Percentiles rank a stretch among this genome's conserved stretches.
Conservation (phyloP, 2,888 invertebrate species). For the Caenorhabditis angaria region DNA sequence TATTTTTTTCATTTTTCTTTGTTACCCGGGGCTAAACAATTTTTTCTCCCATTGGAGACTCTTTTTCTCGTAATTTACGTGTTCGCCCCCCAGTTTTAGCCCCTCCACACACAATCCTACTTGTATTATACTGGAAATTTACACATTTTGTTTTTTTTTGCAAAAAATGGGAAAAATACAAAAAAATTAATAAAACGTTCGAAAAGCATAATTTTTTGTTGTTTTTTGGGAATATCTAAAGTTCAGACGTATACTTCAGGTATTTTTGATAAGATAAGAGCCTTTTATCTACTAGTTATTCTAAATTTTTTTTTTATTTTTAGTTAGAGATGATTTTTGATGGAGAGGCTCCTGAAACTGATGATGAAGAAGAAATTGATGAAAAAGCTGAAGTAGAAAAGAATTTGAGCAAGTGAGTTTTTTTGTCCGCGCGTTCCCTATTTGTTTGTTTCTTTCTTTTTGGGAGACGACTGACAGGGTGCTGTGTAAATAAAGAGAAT, state of each 20-base stretch:
- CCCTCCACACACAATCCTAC: background rate
- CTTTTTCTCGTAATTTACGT: background rate
- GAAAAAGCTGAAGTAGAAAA: background rate
- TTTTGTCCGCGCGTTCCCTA: background rate
- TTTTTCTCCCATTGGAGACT: background rate
- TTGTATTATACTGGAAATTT: background rate
- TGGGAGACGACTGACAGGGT: background rate
- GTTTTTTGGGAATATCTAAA: background rate
- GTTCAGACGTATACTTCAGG: too few species aligned
- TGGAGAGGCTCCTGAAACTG: conserved; percentile 41
- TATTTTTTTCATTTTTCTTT: background rate
- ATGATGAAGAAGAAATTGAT: conserved; percentile 31
- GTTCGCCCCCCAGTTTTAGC: background rate
- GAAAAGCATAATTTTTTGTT: background rate
- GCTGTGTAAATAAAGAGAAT: background rate
- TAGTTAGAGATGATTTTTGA: conserved; percentile 24
- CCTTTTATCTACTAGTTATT: too few species aligned
- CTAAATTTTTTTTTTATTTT: too few species aligned
- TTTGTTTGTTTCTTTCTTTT: conserved; percentile 6
- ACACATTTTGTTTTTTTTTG: background rate
- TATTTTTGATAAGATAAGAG: too few species aligned
- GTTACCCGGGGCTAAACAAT: background rate
- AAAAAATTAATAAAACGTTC: conserved; percentile 4
- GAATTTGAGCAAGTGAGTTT: conserved; percentile 3
- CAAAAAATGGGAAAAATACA: conserved; percentile 2